phyloP scores from a whole-genome alignment of 2,797 vertebrate species.

The Xenopus petersii region DNA sequence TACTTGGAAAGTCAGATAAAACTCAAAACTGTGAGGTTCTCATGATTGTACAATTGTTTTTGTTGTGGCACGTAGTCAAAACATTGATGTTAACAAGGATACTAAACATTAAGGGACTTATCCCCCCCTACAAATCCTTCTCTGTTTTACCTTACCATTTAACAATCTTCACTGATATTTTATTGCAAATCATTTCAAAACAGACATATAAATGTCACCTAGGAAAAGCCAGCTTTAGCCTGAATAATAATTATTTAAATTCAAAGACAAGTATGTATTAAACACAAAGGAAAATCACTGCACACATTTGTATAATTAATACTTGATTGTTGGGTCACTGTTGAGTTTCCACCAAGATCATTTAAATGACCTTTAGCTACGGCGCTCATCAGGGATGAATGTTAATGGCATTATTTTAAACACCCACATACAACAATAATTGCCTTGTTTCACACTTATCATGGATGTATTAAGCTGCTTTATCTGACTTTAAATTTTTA shows the following conservation, averaged over 20 bases:
- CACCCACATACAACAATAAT: constrained; percentile 29
- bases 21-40: no score
- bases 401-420: constrained; percentile 38
- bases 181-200: background rate
- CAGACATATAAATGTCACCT: background rate
- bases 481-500: constrained; percentile 36
- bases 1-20: no score
- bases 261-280: constrained; percentile 30
- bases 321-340: constrained; percentile 14
- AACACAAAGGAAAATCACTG: constrained; percentile 19
- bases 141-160: no score
- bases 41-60: no score
- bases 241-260: constrained; percentile 20
- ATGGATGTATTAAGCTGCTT: constrained; percentile 32
- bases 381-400: constrained; percentile 29
- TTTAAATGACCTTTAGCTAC: constrained; percentile 7
- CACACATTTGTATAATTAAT: constrained; percentile 30
- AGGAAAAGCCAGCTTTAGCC: no score
- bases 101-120: no score
- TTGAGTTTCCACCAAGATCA: background rate
- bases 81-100: no score
- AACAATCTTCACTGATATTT: background rate
- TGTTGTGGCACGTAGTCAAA: no score
- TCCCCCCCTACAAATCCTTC: no score
- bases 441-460: constrained; percentile 28